These are phyloP conservation scores for Laticauda laticaudata DNA, from an alignment of 2,113 vertebrate species.

Conservation along the genomic window DNA sequence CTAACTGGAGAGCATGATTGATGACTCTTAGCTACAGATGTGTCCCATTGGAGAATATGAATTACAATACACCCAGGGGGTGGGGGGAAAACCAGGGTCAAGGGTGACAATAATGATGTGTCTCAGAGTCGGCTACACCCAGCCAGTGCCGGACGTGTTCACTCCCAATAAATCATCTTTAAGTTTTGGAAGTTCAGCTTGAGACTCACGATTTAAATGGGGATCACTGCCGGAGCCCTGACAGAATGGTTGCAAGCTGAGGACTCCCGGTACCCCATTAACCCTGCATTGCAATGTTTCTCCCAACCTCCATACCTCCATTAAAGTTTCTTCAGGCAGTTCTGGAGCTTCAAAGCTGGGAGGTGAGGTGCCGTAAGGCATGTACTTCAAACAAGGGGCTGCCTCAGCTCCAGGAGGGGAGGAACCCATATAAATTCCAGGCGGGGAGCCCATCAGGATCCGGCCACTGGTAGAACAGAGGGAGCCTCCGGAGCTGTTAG, in stretches of 20 bases:
- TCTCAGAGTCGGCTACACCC: too few species aligned
- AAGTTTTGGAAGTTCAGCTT: too few species aligned
- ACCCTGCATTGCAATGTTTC: background rate
- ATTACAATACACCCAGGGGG: too few species aligned
- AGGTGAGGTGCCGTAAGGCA: slow-evolving; percentile 91
- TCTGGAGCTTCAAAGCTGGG: slow-evolving; percentile 95
- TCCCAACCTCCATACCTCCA: slow-evolving; percentile 84
- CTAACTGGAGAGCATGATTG: too few species aligned
- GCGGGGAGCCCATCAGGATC: slow-evolving; percentile 87
- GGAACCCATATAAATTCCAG: slow-evolving; percentile 78
- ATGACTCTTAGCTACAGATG: too few species aligned
- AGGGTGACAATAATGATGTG: too few species aligned
- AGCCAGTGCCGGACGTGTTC: too few species aligned
- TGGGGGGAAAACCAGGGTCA: too few species aligned
- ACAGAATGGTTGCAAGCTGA: background rate
- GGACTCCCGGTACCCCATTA: background rate
- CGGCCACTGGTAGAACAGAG: slow-evolving; percentile 89
- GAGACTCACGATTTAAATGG: too few species aligned
- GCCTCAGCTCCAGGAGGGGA: slow-evolving; percentile 81
- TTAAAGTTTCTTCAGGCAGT: slow-evolving; percentile 94
- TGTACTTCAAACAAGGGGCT: slow-evolving; percentile 85
- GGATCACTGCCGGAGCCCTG: too few species aligned
- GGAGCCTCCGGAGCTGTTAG: slow-evolving; percentile 90
- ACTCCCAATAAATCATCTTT: too few species aligned
- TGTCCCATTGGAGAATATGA: too few species aligned